Percentiles rank a stretch among this genome's conserved stretches.
Evolutionary conservation across 2,888 invertebrate genomes (phyloP).

Genomic region (Lasioglossum morio): DNA sequence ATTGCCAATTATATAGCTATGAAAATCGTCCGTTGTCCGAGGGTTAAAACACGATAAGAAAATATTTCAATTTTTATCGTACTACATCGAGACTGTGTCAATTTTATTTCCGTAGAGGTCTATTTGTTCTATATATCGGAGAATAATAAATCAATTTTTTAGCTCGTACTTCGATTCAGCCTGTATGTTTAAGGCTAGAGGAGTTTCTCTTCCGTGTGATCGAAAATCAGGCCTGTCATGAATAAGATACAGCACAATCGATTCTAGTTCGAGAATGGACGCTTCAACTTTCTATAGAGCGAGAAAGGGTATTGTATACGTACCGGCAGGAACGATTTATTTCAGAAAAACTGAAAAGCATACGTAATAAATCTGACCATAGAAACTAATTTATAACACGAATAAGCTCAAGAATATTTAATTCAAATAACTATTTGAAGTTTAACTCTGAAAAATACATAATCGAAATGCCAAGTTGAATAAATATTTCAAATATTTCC

Average conservation of each 20-base stretch:
- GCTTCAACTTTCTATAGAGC: neutral
- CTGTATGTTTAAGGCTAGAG: neutral
- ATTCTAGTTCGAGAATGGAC: neutral
- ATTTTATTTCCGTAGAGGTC: neutral
- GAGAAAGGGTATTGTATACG: neutral
- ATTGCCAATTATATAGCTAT: too few relatives aligned
- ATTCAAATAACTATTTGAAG: too few relatives aligned
- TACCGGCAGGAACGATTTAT: neutral
- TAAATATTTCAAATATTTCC: neutral
- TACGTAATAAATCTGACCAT: neutral
- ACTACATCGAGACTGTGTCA: neutral
- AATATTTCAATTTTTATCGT: neutral
- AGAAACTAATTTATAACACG: too few relatives aligned
- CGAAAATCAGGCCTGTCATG: neutral
- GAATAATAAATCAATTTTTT: neutral
- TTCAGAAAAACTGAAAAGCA: neutral
- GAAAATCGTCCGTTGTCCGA: too few relatives aligned
- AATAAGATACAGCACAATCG: slow-evolving; percentile 1
- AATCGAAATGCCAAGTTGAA: neutral
- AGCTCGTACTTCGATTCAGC: neutral
- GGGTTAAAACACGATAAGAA: neutral
- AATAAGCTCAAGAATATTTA: too few relatives aligned
- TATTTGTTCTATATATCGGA: neutral
- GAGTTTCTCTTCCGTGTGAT: neutral
- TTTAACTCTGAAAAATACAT: too few relatives aligned